Conservation (phyloP, 2,888 invertebrate genomes). For the Cylloceria caligata region DNA sequence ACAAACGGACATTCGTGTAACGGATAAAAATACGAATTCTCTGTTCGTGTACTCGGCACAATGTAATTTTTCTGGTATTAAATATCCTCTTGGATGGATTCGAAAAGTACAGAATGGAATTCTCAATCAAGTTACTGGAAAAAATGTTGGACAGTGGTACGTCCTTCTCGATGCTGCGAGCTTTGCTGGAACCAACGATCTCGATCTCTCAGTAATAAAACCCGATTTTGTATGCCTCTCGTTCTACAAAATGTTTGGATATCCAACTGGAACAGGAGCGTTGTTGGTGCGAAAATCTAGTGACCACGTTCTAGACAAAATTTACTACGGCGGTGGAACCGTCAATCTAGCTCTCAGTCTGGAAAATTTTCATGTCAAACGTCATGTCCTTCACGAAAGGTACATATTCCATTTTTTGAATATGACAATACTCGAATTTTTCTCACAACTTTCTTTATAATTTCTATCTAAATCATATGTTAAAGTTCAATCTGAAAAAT, state of each 20-base stretch:
- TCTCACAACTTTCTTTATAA: no score
- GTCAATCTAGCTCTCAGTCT: conserved; percentile 93
- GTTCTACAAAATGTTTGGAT: conserved; percentile 99
- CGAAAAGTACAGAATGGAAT: conserved; percentile 87
- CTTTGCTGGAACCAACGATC: conserved; percentile 90
- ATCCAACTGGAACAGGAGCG: conserved; percentile 97
- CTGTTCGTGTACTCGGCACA: conserved; percentile 96
- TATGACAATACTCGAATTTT: no score
- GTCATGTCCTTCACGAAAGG: conserved; percentile 90
- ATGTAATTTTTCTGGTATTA: conserved; percentile 97
- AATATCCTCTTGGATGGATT: conserved; percentile 93
- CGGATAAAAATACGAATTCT: conserved; percentile 82
- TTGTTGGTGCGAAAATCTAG: conserved; percentile 91
- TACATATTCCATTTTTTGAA: conserved; percentile 80
- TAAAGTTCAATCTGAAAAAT: no score
- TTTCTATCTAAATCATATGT: no score
- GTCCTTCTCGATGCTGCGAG: conserved; percentile 95
- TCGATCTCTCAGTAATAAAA: conserved; percentile 90
- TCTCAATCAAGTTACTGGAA: conserved; percentile 84
- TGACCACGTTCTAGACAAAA: conserved; percentile 87
- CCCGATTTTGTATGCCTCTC: conserved; percentile 97
- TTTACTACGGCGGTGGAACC: conserved; percentile 97
- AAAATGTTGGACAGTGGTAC: conserved; percentile 87
- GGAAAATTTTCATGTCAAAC: conserved; percentile 90
- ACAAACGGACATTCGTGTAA: conserved; percentile 66